phyloP scores from a whole-genome alignment of 2,113 vertebrate species.

The Alexandromys fortis region DNA sequence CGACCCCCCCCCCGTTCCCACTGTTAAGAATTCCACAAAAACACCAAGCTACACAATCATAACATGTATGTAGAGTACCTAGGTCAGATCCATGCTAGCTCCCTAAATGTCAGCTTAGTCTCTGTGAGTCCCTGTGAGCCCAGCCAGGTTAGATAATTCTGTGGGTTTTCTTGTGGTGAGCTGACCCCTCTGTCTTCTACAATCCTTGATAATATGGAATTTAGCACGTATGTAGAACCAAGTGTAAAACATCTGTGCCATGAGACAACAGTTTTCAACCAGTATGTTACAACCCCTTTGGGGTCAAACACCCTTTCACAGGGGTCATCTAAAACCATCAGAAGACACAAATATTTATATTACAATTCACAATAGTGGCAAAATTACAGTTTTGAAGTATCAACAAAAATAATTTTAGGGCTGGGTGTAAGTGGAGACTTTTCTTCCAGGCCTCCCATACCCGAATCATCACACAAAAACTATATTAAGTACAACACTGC shows the following conservation, averaged over 20 bases:
- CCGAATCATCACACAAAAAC: too few relatives aligned
- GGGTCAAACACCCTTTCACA: neutral
- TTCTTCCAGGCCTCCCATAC: too few relatives aligned
- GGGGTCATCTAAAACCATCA: neutral
- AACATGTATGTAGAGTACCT: neutral
- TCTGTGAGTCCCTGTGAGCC: neutral
- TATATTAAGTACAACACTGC: too few relatives aligned
- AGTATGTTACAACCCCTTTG: neutral
- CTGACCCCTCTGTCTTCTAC: neutral
- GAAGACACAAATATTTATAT: neutral
- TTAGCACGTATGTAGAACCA: neutral
- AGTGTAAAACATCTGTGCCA: neutral
- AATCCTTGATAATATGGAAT: neutral
- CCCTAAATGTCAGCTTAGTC: neutral
- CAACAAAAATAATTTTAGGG: neutral
- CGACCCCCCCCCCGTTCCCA: accelerated
- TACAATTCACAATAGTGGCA: neutral
- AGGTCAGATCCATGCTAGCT: neutral
- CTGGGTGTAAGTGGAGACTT: neutral
- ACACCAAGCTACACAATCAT: neutral
- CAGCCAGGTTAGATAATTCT: neutral
- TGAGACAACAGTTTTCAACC: neutral
- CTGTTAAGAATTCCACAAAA: neutral
- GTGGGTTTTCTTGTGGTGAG: neutral
- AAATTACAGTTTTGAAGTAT: neutral